Conservation (phyloP, 2,888 invertebrate species). For the Clusia tigrina region DNA sequence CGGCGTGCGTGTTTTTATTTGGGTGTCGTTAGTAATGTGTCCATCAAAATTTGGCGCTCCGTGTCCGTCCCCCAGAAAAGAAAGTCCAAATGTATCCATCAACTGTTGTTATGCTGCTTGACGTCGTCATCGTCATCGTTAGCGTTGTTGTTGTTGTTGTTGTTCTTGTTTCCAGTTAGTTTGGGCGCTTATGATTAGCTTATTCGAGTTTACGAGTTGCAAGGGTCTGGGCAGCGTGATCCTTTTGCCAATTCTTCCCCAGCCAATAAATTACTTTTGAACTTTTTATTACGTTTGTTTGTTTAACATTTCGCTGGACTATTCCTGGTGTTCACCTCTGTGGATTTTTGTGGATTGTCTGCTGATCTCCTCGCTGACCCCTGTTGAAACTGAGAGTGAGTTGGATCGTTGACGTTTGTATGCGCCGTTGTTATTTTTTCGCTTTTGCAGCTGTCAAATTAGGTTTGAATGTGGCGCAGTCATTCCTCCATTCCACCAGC, state of each 20-base stretch:
- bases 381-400: conserved; percentile 31
- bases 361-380: conserved; percentile 27
- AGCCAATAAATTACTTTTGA: conserved; percentile 33
- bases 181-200: no score
- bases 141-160: conserved; percentile 1
- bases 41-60: conserved; percentile 52
- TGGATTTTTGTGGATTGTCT: conserved; percentile 22
- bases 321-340: conserved; percentile 10
- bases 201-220: no score
- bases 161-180: not conserved
- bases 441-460: conserved; percentile 54
- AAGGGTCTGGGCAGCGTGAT: not conserved
- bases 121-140: conserved; percentile 43
- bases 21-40: conserved; percentile 59
- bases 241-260: not conserved
- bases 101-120: conserved; percentile 25
- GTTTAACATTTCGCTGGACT: not conserved
- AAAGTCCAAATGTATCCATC: conserved; percentile 50
- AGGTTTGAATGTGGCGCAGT: conserved; percentile 33
- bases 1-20: conserved; percentile 4
- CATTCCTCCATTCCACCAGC: not conserved
- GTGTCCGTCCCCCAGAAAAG: conserved; percentile 46
- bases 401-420: conserved; percentile 31
- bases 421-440: conserved; percentile 22
- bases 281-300: conserved; percentile 29